Evolutionary conservation across 2,888 invertebrate species (phyloP).

Genomic region (Lasioglossum morio): DNA sequence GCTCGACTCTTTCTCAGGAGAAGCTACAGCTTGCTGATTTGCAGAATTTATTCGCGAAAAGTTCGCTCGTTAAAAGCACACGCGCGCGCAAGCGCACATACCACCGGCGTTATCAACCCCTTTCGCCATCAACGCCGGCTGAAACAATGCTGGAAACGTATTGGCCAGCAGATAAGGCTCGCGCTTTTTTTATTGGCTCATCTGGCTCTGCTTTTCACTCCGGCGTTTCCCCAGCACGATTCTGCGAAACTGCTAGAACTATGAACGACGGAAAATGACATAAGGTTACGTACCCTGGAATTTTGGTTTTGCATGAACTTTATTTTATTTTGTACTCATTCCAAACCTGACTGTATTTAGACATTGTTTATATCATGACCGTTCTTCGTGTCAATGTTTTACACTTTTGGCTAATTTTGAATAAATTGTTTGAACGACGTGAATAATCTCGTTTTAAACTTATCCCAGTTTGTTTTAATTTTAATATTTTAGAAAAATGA

Average conservation of each 20-base stretch:
- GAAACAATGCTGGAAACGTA: constrained; percentile 58
- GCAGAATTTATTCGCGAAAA: constrained; percentile 75
- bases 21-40: constrained; percentile 64
- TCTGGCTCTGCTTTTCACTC: neutral
- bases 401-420: neutral
- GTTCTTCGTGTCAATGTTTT: neutral
- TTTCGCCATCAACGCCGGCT: constrained; percentile 10
- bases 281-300: neutral
- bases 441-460: too few species aligned
- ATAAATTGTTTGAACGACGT: neutral
- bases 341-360: neutral
- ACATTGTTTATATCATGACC: neutral
- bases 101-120: constrained; percentile 36
- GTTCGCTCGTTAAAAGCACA: constrained; percentile 75
- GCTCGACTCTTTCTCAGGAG: constrained; percentile 50
- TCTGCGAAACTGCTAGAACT: neutral
- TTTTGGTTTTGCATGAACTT: neutral
- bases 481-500: too few species aligned
- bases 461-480: neutral
- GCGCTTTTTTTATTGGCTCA: constrained; percentile 19
- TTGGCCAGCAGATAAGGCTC: constrained; percentile 46
- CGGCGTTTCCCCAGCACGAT: neutral
- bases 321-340: neutral
- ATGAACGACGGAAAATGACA: neutral
- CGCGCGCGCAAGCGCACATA: constrained; percentile 16